Percentiles rank a stretch among this genome's conserved stretches.
phyloP scores from a whole-genome alignment of 2,888 invertebrate species.

The Dolomedes plantarius region DNA sequence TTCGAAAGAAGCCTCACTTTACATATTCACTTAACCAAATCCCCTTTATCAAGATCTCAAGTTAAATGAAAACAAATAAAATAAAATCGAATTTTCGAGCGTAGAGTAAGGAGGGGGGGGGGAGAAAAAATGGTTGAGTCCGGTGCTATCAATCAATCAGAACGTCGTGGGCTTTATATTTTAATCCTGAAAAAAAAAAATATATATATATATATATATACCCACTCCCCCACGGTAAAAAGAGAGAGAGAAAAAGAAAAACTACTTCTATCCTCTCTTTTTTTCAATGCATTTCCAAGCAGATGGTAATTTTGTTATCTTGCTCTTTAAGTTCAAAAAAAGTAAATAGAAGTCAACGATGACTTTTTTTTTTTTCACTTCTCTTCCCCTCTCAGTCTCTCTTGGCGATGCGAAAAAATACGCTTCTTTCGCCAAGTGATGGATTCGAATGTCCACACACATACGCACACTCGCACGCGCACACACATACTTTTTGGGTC shows the following conservation, averaged over 20 bases:
- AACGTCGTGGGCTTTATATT: constrained; percentile 44
- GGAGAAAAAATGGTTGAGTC: constrained; percentile 16
- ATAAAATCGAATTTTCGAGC: constrained; percentile 16
- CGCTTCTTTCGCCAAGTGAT: constrained; percentile 38
- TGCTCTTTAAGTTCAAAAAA: constrained; percentile 24
- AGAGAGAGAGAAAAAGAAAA: background rate
- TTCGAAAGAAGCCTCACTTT: constrained; percentile 12
- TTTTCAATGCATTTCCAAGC: constrained; percentile 55
- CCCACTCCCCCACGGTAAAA: background rate
- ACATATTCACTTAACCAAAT: constrained; percentile 54
- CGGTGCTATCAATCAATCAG: constrained; percentile 62
- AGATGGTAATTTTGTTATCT: constrained; percentile 68
- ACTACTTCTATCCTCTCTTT: constrained; percentile 14
- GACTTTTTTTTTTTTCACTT: too few species aligned
- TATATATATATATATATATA: too few species aligned
- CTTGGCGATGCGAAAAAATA: constrained; percentile 11
- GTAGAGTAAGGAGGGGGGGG: background rate
- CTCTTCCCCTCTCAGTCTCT: background rate
- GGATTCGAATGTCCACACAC: constrained; percentile 57
- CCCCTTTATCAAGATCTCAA: constrained; percentile 48
- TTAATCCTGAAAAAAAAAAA: constrained; percentile 34
- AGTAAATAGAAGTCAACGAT: constrained; percentile 25
- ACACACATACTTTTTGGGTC: background rate
- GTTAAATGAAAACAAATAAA: constrained; percentile 24
- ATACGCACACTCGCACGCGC: constrained; percentile 12